Base-by-base conservation (phyloP, 2,113 vertebrate genomes). In the Paramisgurnus dabryanus region DNA sequence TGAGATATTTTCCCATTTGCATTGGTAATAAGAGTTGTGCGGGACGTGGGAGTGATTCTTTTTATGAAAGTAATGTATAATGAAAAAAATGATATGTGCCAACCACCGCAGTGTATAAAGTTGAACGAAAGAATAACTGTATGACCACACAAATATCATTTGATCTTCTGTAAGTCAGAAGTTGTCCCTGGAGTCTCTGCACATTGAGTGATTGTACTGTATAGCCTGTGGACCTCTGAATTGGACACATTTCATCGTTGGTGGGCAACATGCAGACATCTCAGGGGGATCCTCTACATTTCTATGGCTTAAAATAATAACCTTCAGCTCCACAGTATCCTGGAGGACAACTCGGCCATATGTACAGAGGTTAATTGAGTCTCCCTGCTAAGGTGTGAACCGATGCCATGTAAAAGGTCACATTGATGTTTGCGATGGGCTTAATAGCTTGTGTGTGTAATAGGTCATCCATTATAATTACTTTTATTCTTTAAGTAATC, bases 81-180 rank as follows among this genome's bases (percentile, higher is more conserved):
- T 34, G 22, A 34, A 34, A 34, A 3, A 34, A 34, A 34, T 34
- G 27, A 34, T 34, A 34, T 3, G 27, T 34, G 27, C 27, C 27
- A 47, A 47, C 45, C 3, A 47, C 45, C 41, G 40, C 17, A n/a
- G 7, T 41, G 39, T 39, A 41, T 66, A 17, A 40, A 41, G 39
- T n/a, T n/a, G 15, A 66, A 47, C 10, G 7, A 8, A 47, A 2
- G 1, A 47, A 66, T 9, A 18, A 67, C 47, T 69, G 10, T 39
- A 41, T 27, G 47, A 27, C n/a, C 39, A 27, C 49, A 67, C 39
- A 34, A 22, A 34, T 45, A 27, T 47, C 12, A 40, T 43, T 10
- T 40, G 82, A 87, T 86, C 73, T 67, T 18, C 68, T 68, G 58
- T 74, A 66, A 8, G 8, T 27, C 17, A 17, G 60, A 55, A 55